Conservation (phyloP, 2,888 invertebrate genomes). For the Lamproptera curius region DNA sequence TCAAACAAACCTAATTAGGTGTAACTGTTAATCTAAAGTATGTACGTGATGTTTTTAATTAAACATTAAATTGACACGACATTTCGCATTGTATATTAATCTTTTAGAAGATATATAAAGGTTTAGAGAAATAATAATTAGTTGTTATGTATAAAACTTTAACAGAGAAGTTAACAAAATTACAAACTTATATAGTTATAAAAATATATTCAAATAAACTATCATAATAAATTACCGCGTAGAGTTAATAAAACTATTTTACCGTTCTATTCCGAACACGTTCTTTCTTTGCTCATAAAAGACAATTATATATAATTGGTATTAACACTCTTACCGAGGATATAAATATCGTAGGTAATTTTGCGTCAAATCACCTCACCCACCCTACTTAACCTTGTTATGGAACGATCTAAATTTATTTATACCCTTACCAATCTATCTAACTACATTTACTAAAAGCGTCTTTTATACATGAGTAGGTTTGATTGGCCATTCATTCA, state of each 20-base stretch:
- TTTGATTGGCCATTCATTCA: conserved; percentile 7
- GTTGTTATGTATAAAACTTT: no score
- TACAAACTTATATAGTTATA: no score
- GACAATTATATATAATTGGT: conserved; percentile 13
- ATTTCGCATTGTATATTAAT: no score
- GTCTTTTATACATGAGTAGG: conserved; percentile 5
- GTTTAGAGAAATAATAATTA: no score
- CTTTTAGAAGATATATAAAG: no score
- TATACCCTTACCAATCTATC: conserved; percentile 7
- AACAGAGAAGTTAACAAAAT: no score
- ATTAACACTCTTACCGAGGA: conserved; percentile 7
- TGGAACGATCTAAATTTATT: conserved; percentile 4
- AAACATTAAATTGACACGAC: no score
- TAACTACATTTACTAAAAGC: conserved; percentile 7
- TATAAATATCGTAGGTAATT: conserved; percentile 12
- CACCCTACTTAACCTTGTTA: conserved; percentile 12
- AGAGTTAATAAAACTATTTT: no score
- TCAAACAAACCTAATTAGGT: not conserved
- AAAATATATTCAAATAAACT: no score
- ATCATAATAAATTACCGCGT: no score
- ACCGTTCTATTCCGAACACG: conserved; percentile 3
- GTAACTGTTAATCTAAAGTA: not conserved
- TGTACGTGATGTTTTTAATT: no score
- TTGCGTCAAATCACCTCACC: conserved; percentile 7
- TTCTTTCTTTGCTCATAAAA: conserved; percentile 7